Base-by-base conservation (phyloP, 2,113 vertebrate species). In the Herpailurus yagouaroundi region DNA sequence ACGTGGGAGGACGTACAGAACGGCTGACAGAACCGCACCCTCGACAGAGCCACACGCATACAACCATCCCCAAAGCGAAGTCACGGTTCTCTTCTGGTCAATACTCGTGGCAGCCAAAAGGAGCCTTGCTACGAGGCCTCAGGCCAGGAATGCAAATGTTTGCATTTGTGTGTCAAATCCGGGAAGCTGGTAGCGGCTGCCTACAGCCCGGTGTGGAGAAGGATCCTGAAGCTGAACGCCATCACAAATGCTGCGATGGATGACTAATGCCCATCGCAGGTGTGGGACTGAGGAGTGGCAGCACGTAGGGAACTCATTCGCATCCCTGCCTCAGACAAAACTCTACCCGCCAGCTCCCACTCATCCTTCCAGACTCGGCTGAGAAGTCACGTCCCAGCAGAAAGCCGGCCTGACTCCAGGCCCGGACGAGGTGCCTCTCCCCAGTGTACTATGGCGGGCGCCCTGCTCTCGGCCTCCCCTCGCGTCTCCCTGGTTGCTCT, bases 361-460 rank as follows among this genome's bases (percentile, higher is more conserved):
- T 13, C 23, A 38, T n/a, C 63, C 31, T 89, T 80, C 69, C 1
- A 9, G 68, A 57, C 31, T 66, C 60, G 5, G 69, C 27, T 41
- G 55, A 41, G 55, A 36, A 63, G 68, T 31, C 63, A 33, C 64
- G 76, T 45, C 83, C 27, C 45, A 57, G 80, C 52, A 96, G 66
- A 71, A 64, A 60, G 7, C 71, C 29, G 15, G 68, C 19, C 71
- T 60, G 57, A 19, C 2, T 14, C 16, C 9, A 7, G 8, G 29
- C 27, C 52, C 57, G 13, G 11, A 12, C 0, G 0, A 9, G 79
- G 21, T 23, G 41, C 25, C 91, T 89, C n/a, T 64, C 16, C 21
- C 18, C 16, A 2, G 2, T 11, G 27, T 36, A 66, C 18, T 9
- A 13, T 0, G 7, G 86, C 1, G 27, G 74, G 41, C 0, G 2